Evolutionary conservation across 1,140 invertebrate genomes (phyloP).

Genomic region (Neodiprion pinetum): DNA sequence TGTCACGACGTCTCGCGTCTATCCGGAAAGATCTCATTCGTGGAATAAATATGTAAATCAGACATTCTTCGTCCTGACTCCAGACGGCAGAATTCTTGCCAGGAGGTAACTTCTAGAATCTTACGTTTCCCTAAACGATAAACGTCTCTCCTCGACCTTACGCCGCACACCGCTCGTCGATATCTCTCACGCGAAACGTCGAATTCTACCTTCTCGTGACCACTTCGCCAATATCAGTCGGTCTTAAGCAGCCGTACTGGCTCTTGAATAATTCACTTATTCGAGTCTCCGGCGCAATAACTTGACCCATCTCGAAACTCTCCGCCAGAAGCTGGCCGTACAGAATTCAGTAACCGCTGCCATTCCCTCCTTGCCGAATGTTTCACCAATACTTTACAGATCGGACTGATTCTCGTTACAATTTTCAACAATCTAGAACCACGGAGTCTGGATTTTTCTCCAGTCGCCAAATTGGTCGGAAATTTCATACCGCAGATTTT

Average conservation of each 20-base stretch:
- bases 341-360: neutral
- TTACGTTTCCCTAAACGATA: conserved; percentile 7
- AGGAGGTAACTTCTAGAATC: neutral
- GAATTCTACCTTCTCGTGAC: conserved; percentile 5
- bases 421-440: no score
- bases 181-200: neutral
- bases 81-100: neutral
- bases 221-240: neutral
- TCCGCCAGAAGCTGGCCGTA: neutral
- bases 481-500: no score
- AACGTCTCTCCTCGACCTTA: neutral
- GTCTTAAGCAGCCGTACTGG: neutral
- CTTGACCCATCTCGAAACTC: neutral
- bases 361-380: no score
- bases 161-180: neutral
- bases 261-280: neutral
- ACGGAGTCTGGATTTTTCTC: neutral
- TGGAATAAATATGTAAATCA: conserved; percentile 8
- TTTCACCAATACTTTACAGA: no score
- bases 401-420: no score
- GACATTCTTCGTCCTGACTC: neutral
- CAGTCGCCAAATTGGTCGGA: neutral
- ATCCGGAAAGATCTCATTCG: conserved; percentile 5
- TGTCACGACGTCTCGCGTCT: conserved; percentile 6
- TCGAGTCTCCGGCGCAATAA: neutral